These are phyloP conservation scores for Tenthredo notha DNA, from an alignment of 2,888 invertebrate species.

Conservation along the genomic window DNA sequence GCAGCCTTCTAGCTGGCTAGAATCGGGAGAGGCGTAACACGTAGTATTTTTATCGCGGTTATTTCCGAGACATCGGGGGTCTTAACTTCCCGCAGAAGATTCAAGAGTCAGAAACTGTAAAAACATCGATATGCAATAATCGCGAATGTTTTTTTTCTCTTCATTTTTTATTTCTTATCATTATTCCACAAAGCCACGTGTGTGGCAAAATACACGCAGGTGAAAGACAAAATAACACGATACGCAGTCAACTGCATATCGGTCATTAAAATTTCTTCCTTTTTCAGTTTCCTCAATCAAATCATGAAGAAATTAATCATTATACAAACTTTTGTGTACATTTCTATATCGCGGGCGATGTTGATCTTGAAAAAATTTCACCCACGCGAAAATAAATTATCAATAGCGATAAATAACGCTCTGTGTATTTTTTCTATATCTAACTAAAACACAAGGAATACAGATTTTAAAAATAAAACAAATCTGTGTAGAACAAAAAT, in stretches of 20 bases:
- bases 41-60: conserved; percentile 52
- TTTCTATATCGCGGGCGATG: background rate
- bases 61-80: conserved; percentile 39
- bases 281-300: background rate
- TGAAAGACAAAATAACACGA: background rate
- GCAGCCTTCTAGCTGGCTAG: conserved; percentile 37
- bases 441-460: background rate
- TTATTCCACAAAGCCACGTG: background rate
- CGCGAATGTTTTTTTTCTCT: background rate
- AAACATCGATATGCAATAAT: conserved; percentile 25
- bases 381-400: background rate
- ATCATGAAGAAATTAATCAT: background rate
- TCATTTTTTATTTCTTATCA: too few relatives aligned
- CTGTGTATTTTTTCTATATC: background rate
- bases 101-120: background rate
- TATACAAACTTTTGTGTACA: background rate
- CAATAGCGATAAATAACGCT: background rate
- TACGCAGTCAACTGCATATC: background rate
- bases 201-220: background rate
- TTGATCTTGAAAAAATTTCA: background rate
- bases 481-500: background rate
- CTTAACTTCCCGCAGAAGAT: background rate
- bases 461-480: background rate
- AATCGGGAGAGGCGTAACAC: conserved; percentile 20
- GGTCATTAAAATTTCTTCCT: background rate